A percentile compares a stretch with the other conserved stretches of the same genome.
Evolutionary conservation across 2,797 vertebrate genomes (phyloP).

Genomic region (Myiotriccus ornatus): DNA sequence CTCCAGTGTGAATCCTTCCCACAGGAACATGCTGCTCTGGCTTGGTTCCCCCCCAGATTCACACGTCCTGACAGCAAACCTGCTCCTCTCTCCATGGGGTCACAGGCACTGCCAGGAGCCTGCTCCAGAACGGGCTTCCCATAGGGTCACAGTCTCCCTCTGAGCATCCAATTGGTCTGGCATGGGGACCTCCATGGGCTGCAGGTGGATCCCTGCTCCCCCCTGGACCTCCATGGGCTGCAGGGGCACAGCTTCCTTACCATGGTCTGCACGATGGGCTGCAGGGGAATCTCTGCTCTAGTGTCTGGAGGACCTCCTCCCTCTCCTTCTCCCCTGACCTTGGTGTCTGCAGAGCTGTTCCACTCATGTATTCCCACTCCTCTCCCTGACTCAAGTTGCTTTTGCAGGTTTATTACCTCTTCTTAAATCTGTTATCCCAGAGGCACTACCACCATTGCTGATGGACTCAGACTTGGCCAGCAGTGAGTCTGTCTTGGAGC

Average conservation of each 20-base stretch:
- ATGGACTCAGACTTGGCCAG: neutral
- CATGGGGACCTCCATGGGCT: accelerated
- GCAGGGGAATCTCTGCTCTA: neutral
- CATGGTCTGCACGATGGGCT: neutral
- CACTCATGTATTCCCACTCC: accelerated
- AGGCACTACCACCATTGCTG: accelerated
- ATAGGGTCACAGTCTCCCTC: neutral
- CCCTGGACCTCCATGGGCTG: neutral
- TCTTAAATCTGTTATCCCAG: neutral
- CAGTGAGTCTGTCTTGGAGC: accelerated
- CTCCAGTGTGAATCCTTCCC: neutral
- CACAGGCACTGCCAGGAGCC: neutral
- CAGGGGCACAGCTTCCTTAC: neutral
- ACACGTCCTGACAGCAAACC: neutral
- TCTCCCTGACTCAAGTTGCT: neutral
- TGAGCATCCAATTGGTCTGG: neutral
- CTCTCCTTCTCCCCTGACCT: neutral
- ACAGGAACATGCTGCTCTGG: neutral
- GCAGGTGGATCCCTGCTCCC: neutral
- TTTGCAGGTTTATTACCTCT: accelerated
- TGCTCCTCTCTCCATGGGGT: neutral
- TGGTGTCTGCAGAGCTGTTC: neutral
- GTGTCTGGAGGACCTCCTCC: neutral
- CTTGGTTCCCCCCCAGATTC: neutral
- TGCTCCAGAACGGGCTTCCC: neutral